phyloP scores from a whole-genome alignment of 2,888 invertebrate species.

The Parthenolecanium corni region DNA sequence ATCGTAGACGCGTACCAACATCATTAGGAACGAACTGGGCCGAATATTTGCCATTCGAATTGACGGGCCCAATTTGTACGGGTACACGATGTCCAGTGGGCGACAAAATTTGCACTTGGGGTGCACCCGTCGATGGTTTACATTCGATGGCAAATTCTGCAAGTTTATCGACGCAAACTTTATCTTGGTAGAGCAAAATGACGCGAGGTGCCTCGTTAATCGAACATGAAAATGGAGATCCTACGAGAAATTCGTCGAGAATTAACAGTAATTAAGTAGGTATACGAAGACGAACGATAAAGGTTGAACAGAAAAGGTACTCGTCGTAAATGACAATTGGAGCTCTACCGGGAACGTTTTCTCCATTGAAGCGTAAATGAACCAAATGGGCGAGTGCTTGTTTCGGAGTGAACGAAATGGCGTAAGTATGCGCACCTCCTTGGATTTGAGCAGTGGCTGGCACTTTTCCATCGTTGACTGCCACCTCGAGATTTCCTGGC shows the following conservation, averaged over 20 bases:
- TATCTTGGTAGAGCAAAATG: conserved; percentile 69
- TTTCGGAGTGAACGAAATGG: conserved; percentile 91
- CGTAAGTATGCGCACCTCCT: conserved; percentile 90
- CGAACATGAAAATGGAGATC: conserved; percentile 69
- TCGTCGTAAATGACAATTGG: no score
- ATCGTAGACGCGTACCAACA: conserved; percentile 62
- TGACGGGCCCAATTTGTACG: conserved; percentile 35
- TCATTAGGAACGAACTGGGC: conserved; percentile 68
- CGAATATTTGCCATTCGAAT: conserved; percentile 40
- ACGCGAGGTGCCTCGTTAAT: conserved; percentile 75
- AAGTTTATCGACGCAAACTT: conserved; percentile 72
- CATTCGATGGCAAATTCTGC: conserved; percentile 82
- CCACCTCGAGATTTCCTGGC: conserved; percentile 95
- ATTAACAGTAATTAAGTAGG: no score
- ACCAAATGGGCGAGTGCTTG: conserved; percentile 85
- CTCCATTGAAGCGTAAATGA: conserved; percentile 89
- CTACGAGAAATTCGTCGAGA: conserved; percentile 41
- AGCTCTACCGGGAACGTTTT: conserved; percentile 86
- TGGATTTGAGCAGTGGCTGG: conserved; percentile 94
- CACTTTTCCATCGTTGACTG: conserved; percentile 93
- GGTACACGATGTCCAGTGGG: conserved; percentile 39
- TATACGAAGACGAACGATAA: no score
- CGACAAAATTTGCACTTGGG: conserved; percentile 60
- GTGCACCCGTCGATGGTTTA: conserved; percentile 50
- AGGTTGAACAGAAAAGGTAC: no score